phyloP scores from a whole-genome alignment of 2,113 vertebrate genomes.

The Mixornis gularis region DNA sequence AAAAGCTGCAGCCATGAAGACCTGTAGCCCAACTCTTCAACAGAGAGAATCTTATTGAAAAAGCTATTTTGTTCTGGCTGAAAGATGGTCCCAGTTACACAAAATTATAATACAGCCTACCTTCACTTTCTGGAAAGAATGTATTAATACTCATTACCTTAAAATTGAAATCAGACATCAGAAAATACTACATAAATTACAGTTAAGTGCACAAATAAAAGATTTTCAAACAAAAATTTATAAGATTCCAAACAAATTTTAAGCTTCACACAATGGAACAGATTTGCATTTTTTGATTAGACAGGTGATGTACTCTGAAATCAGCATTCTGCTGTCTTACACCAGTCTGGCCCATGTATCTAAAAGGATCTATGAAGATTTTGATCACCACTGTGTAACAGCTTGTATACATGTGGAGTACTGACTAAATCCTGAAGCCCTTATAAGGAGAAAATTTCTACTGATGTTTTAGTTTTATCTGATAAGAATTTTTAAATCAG shows the following conservation, averaged over 20 bases:
- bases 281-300: conserved; percentile 3
- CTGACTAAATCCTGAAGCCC: conserved; percentile 10
- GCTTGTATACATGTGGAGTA: background rate
- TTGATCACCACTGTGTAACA: background rate
- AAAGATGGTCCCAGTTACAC: background rate
- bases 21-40: background rate
- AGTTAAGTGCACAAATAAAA: background rate
- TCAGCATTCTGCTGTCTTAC: background rate
- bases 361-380: background rate
- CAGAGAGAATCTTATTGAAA: background rate
- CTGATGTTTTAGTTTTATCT: background rate
- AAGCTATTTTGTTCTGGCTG: background rate
- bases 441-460: background rate
- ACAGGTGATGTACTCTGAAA: background rate
- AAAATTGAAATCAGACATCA: background rate
- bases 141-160: background rate
- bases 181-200: conserved; percentile 1
- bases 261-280: background rate
- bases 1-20: conserved; percentile 8
- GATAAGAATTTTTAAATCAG: background rate
- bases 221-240: background rate
- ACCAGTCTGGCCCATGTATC: background rate
- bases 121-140: background rate
- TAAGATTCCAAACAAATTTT: background rate
- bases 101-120: background rate